Conservation (phyloP, 1,140 invertebrate genomes). For the Brevipalpus yothersi region DNA sequence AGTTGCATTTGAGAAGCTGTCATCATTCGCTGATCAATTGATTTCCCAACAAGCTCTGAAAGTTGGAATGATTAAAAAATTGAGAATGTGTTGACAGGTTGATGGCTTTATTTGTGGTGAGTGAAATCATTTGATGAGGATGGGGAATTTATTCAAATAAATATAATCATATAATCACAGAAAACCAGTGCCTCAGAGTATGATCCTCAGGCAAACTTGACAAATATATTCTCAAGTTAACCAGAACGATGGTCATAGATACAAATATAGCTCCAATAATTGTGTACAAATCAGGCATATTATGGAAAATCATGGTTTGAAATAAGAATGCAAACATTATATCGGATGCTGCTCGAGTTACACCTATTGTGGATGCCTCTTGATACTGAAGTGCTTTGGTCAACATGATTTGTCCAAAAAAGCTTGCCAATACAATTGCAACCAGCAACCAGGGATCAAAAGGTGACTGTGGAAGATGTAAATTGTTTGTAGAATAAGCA, state of each 20-base stretch:
- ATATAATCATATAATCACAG: not conserved
- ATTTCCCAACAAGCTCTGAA: too few species aligned
- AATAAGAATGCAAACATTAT: conserved; percentile 76
- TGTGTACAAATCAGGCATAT: conserved; percentile 24
- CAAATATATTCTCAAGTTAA: conserved; percentile 59
- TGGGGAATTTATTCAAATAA: too few species aligned
- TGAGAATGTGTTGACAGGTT: too few species aligned
- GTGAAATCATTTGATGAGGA: too few species aligned
- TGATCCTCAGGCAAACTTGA: conserved; percentile 23
- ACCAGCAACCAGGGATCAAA: conserved; percentile 48
- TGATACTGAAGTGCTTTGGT: conserved; percentile 14
- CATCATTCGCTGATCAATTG: too few species aligned
- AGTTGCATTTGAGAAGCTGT: too few species aligned
- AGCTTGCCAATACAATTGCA: conserved; percentile 28
- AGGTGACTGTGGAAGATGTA: conserved; percentile 53
- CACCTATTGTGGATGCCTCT: conserved; percentile 13
- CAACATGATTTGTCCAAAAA: conserved; percentile 13
- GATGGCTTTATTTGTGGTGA: too few species aligned
- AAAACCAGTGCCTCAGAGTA: not conserved
- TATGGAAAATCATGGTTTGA: conserved; percentile 34
- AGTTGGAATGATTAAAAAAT: too few species aligned
- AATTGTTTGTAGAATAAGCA: conserved; percentile 42
- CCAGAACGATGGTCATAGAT: conserved; percentile 50
- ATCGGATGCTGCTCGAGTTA: conserved; percentile 38
- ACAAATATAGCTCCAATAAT: conserved; percentile 54